These are phyloP conservation scores for Mesoligia furuncula DNA, from an alignment of 2,888 invertebrate genomes.

Conservation along the genomic window DNA sequence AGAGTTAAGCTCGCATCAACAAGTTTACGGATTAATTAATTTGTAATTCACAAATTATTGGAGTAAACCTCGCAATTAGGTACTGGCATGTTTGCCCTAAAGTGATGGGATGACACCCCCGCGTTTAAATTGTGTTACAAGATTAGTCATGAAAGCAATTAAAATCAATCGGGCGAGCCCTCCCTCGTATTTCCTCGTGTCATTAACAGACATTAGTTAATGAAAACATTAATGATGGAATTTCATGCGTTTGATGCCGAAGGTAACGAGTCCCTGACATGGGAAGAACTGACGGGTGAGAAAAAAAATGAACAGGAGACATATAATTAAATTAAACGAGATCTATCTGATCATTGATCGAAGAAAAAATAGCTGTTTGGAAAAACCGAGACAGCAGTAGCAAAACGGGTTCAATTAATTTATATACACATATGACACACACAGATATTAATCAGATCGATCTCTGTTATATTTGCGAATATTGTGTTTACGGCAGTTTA, in stretches of 20 bases:
- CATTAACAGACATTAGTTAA: slow-evolving; percentile 74
- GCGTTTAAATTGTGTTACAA: slow-evolving; percentile 74
- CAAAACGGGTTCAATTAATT: slow-evolving; percentile 48
- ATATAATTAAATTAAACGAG: slow-evolving; percentile 46
- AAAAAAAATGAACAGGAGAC: slow-evolving; percentile 27
- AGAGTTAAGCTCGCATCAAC: slow-evolving; percentile 38
- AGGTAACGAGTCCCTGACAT: slow-evolving; percentile 8
- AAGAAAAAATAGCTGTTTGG: slow-evolving; percentile 33
- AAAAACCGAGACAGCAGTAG: slow-evolving; percentile 39
- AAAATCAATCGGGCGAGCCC: slow-evolving; percentile 78
- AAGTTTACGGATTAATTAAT: slow-evolving; percentile 35
- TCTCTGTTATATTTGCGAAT: not conserved
- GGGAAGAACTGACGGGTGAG: not conserved
- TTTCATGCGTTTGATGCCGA: slow-evolving; percentile 48
- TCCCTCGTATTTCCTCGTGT: slow-evolving; percentile 70
- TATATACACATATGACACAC: slow-evolving; percentile 12
- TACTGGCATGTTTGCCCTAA: slow-evolving; percentile 57
- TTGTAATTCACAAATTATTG: slow-evolving; percentile 62
- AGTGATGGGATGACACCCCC: slow-evolving; percentile 65
- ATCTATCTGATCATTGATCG: slow-evolving; percentile 33
- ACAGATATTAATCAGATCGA: slow-evolving; percentile 37
- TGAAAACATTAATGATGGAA: slow-evolving; percentile 74
- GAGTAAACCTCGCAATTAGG: slow-evolving; percentile 60
- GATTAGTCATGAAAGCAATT: slow-evolving; percentile 80
- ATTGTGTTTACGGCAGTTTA: not conserved